Evolutionary conservation across 2,797 vertebrate genomes (phyloP).

Genomic region (Aldrovandia affinis): DNA sequence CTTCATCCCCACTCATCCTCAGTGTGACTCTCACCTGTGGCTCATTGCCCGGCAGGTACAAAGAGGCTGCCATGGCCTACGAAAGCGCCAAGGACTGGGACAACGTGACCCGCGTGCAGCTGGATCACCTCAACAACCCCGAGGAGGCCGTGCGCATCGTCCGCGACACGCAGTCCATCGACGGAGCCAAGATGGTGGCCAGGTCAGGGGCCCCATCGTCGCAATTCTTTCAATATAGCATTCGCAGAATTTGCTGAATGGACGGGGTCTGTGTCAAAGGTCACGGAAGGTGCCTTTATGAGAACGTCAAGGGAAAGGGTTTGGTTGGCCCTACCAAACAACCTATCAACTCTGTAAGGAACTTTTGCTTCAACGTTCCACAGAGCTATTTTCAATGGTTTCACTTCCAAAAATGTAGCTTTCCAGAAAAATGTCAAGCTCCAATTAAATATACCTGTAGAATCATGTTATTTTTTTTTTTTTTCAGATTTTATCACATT

Average conservation of each 20-base stretch:
- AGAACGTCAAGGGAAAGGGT: not conserved
- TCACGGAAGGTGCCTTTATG: not conserved
- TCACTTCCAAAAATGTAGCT: not conserved
- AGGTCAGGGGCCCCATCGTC: conserved; percentile 71
- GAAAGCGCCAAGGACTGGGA: conserved; percentile 94
- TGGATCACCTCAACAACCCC: conserved; percentile 94
- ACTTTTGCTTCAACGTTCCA: not conserved
- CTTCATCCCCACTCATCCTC: not conserved
- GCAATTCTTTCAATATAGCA: not conserved
- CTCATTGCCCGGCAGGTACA: conserved; percentile 74
- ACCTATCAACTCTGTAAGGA: not conserved
- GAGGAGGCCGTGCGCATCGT: conserved; percentile 91
- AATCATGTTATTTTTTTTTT: not conserved
- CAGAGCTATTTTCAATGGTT: not conserved
- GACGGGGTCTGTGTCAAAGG: not conserved
- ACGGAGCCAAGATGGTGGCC: conserved; percentile 98
- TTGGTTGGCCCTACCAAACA: not conserved
- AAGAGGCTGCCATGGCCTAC: conserved; percentile 88
- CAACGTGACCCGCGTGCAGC: conserved; percentile 87
- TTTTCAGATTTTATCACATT: too few relatives aligned
- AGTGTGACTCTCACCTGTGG: not conserved
- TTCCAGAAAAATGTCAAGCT: not conserved
- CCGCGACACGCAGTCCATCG: conserved; percentile 91
- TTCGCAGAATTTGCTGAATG: not conserved
- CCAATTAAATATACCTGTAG: not conserved